Base-by-base conservation (phyloP, 2,797 vertebrate genomes). In the Mormyrops attenuatus region DNA sequence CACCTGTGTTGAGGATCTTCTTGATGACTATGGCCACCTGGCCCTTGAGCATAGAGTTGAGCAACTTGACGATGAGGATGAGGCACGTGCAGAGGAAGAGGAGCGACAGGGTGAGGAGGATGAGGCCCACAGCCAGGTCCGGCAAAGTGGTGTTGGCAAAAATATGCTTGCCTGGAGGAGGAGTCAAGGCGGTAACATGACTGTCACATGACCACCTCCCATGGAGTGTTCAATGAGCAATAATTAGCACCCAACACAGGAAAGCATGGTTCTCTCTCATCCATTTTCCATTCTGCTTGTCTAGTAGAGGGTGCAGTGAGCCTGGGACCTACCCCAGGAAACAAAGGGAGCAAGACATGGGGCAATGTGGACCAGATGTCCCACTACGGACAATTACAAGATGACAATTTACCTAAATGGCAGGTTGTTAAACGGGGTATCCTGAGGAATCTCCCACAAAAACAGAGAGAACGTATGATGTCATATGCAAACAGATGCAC, bases 1-100 rank as follows among this genome's bases (percentile, higher is more conserved):
- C 95, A 99, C 98, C 98, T 55, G 97, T 99, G 94, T 99, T 99
- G 92, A 99, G 94, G 47, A 98, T 96, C 93, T 98, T 99, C 96
- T 99, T 99, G 96, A 99, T 99, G 94, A 97, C 90, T 0, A 95
- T 89, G 0, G 98, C 98, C 57, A 99, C 98, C 95, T 98, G 98
- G 73, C 99, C 98, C 93, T 96, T 96, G 88, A 99, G 96, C 95
- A 99, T 97, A 15, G 98, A 98, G 95, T 98, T 98, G 92, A 99
- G 96, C 55, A 99, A 93, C 94, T 99, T 99, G 94, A 99, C 98
- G 0, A 99, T 99, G 91, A 97, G 92, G 92, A 99, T 95, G 93
- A 99, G 96, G 93, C 98, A 99, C 77, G 95, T 95, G 49, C 98
- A 99, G 73, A 99, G 95, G 89, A 96, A 85, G 3, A 98, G 26